These are phyloP conservation scores for Pyxicephalus adspersus DNA, from an alignment of 2,113 vertebrate species.

Conservation along the genomic window DNA sequence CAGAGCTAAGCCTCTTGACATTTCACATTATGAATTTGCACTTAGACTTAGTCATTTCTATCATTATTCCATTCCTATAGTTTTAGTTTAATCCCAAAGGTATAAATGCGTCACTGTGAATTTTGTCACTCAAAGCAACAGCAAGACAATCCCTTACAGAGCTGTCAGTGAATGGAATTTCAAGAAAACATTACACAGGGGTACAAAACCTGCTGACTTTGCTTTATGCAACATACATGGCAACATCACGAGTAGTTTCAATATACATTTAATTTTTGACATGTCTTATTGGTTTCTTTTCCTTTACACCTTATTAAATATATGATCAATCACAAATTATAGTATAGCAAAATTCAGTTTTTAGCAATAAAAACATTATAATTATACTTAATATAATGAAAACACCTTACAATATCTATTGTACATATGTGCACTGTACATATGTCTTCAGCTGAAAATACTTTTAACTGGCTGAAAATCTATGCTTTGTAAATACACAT, in stretches of 20 bases:
- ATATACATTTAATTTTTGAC: constrained; percentile 16
- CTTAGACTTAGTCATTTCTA: constrained; percentile 48
- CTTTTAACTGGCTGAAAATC: too few relatives aligned
- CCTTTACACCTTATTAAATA: too few relatives aligned
- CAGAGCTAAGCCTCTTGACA: constrained; percentile 54
- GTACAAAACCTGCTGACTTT: constrained; percentile 4
- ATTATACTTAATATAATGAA: background rate
- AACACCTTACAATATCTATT: background rate
- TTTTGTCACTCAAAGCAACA: constrained; percentile 49
- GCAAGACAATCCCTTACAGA: constrained; percentile 18
- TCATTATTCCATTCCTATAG: constrained; percentile 54
- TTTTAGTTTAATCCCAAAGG: constrained; percentile 52
- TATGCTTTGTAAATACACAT: too few relatives aligned
- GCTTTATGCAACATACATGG: constrained; percentile 6
- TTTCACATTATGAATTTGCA: constrained; percentile 56
- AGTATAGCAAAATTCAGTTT: constrained; percentile 10
- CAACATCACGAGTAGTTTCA: constrained; percentile 28
- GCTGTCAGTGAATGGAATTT: constrained; percentile 26
- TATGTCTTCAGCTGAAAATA: too few relatives aligned
- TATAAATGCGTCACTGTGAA: constrained; percentile 44
- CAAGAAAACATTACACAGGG: constrained; percentile 23
- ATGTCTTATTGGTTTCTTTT: background rate
- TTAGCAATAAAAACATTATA: background rate
- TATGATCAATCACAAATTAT: background rate
- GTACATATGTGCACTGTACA: too few relatives aligned